A percentile compares a stretch with the other conserved stretches of the same genome.
phyloP scores from a whole-genome alignment of 1,140 invertebrate species.

The Doryteuthis pealeii region DNA sequence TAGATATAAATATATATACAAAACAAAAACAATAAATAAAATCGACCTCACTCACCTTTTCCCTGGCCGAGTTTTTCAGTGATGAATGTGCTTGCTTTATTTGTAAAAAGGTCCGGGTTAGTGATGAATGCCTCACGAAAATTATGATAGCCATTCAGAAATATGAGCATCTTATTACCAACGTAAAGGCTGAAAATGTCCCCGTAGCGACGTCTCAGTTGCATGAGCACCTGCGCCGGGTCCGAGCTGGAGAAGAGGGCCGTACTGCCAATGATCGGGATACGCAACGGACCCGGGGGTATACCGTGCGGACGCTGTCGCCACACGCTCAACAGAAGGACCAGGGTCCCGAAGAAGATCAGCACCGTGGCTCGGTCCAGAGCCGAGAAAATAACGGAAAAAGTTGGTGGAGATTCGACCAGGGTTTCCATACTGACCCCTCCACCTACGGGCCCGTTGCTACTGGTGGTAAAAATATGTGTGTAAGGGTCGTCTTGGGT shows the following conservation, averaged over 20 bases:
- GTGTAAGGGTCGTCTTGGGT: neutral
- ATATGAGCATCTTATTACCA: conserved; percentile 18
- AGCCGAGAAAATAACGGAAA: neutral
- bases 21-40: conserved; percentile 1
- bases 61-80: conserved; percentile 19
- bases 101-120: conserved; percentile 24
- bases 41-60: conserved; percentile 17
- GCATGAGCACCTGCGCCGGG: neutral
- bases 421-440: neutral
- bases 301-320: neutral
- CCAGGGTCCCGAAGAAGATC: neutral
- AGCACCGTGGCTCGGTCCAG: neutral
- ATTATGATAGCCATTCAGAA: conserved; percentile 26
- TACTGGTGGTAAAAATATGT: neutral
- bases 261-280: neutral
- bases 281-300: neutral
- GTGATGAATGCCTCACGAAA: conserved; percentile 32
- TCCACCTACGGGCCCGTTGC: neutral
- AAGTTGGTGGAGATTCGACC: neutral
- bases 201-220: neutral
- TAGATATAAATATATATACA: too few species aligned
- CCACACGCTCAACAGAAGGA: neutral
- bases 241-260: neutral
- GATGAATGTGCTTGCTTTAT: conserved; percentile 20
- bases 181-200: conserved; percentile 25